A percentile compares a stretch with the other conserved stretches of the same genome.
These are phyloP conservation scores for Australoheros facetus DNA, from an alignment of 2,797 vertebrate genomes.

Conservation along the genomic window DNA sequence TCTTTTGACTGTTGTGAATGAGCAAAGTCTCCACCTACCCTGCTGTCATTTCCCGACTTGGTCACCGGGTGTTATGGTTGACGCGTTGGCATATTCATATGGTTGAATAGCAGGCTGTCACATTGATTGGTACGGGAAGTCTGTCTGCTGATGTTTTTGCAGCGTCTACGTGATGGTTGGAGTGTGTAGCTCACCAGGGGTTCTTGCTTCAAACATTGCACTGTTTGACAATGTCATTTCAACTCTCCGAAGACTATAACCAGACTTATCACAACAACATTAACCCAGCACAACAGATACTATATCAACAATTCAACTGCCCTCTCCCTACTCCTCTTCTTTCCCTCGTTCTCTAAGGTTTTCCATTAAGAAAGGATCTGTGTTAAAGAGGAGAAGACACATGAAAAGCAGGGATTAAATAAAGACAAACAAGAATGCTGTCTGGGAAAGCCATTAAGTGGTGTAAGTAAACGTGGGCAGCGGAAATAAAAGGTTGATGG, in stretches of 20 bases:
- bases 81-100: slow-evolving; percentile 23
- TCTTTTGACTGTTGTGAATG: slow-evolving; percentile 71
- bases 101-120: slow-evolving; percentile 14
- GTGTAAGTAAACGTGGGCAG: slow-evolving; percentile 56
- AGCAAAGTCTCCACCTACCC: slow-evolving; percentile 13
- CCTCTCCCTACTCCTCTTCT: neutral
- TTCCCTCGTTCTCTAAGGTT: slow-evolving; percentile 28
- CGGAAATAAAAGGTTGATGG: slow-evolving; percentile 62
- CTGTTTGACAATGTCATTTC: slow-evolving; percentile 41
- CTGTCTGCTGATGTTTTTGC: slow-evolving; percentile 31
- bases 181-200: slow-evolving; percentile 23
- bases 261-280: slow-evolving; percentile 45
- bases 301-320: slow-evolving; percentile 46
- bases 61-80: slow-evolving; percentile 25
- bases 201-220: slow-evolving; percentile 13
- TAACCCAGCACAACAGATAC: slow-evolving; percentile 35
- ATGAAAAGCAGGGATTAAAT: slow-evolving; percentile 55
- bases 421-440: slow-evolving; percentile 63
- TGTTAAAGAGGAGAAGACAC: slow-evolving; percentile 43
- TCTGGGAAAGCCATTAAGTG: slow-evolving; percentile 74
- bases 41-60: slow-evolving; percentile 52
- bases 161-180: slow-evolving; percentile 30
- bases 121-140: slow-evolving; percentile 8
- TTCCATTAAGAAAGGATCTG: slow-evolving; percentile 42
- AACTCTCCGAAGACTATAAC: slow-evolving; percentile 44